Conservation (phyloP, 2,888 invertebrate species). For the Vesta saturnalis region DNA sequence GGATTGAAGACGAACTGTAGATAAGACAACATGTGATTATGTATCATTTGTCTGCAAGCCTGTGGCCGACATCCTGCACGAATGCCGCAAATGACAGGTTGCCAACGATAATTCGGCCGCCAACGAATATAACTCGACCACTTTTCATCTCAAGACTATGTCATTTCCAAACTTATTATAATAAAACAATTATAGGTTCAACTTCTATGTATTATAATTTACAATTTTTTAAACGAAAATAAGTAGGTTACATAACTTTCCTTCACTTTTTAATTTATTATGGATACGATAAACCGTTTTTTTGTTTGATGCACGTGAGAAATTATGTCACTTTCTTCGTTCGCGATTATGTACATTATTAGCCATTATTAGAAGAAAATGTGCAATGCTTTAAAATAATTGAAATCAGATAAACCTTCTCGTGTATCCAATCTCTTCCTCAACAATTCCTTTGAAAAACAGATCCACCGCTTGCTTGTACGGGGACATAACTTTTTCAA, state of each 20-base stretch:
- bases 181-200: constrained; percentile 31
- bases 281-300: too few relatives aligned
- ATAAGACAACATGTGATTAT: constrained; percentile 51
- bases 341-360: too few relatives aligned
- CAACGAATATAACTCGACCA: constrained; percentile 31
- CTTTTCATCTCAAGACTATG: constrained; percentile 37
- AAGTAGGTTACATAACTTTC: background rate
- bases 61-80: constrained; percentile 52
- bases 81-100: constrained; percentile 54
- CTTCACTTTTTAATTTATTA: too few relatives aligned
- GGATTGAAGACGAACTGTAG: constrained; percentile 41
- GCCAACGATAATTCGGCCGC: constrained; percentile 44
- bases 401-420: too few relatives aligned
- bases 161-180: constrained; percentile 37
- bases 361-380: too few relatives aligned
- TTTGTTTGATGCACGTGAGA: too few relatives aligned
- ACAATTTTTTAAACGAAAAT: background rate
- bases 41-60: constrained; percentile 53
- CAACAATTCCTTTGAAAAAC: too few relatives aligned
- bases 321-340: too few relatives aligned
- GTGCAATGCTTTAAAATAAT: too few relatives aligned
- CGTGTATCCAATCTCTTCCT: too few relatives aligned
- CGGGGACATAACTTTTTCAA: too few relatives aligned
- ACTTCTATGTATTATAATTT: background rate
- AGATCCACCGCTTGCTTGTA: too few relatives aligned